Percentiles rank a stretch among this genome's conserved stretches.
These are phyloP conservation scores for Acleris emargana DNA, from an alignment of 2,888 invertebrate species.

Conservation along the genomic window DNA sequence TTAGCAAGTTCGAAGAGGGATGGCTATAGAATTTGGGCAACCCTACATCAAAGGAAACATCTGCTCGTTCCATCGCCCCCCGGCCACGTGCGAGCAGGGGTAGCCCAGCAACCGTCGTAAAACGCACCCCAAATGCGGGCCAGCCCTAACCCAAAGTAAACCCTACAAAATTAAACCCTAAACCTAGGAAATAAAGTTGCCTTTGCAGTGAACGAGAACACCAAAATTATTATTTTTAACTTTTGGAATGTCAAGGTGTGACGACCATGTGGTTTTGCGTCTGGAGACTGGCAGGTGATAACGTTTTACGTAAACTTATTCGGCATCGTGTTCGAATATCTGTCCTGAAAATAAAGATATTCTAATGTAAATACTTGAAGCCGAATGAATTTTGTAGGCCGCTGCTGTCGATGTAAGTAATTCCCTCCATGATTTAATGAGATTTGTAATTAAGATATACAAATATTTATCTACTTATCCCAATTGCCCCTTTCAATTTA, in stretches of 20 bases:
- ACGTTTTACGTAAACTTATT: conserved; percentile 44
- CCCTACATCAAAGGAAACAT: conserved; percentile 66
- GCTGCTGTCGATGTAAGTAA: not conserved
- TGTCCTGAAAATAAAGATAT: conserved; percentile 28
- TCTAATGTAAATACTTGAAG: conserved; percentile 2
- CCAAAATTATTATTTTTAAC: conserved; percentile 81
- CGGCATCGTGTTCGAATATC: conserved; percentile 20
- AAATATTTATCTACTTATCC: too few relatives aligned
- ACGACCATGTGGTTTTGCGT: conserved; percentile 73
- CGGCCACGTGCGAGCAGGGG: conserved; percentile 79
- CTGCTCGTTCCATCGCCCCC: conserved; percentile 65
- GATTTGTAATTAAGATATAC: too few relatives aligned
- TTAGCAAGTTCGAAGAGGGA: conserved; percentile 44
- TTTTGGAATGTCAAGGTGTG: conserved; percentile 80
- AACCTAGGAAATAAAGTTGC: conserved; percentile 49
- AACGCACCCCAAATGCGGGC: conserved; percentile 77
- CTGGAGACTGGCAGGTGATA: conserved; percentile 70
- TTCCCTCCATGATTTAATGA: too few relatives aligned
- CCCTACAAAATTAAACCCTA: conserved; percentile 53
- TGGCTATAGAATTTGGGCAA: conserved; percentile 49
- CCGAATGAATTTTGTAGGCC: not conserved
- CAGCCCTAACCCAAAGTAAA: conserved; percentile 43
- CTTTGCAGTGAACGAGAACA: conserved; percentile 50
- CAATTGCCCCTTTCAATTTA: too few relatives aligned
- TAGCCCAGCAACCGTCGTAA: conserved; percentile 64